phyloP scores from a whole-genome alignment of 2,888 invertebrate genomes.

The Phytoseiulus persimilis region DNA sequence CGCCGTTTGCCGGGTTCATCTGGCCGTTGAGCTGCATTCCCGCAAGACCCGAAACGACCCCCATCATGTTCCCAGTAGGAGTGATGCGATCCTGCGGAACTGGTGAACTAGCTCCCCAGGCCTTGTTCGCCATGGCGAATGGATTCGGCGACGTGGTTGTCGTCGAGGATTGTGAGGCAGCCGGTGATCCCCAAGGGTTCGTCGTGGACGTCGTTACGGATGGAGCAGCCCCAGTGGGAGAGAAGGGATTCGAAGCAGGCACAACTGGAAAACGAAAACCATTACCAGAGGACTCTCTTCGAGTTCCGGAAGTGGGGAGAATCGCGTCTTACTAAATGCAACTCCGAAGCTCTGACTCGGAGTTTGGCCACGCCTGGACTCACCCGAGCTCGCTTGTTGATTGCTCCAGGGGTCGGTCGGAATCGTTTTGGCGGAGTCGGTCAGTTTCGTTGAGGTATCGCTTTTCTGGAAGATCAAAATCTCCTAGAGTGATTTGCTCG shows the following conservation, averaged over 20 bases:
- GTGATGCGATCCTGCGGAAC: not conserved
- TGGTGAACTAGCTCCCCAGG: not conserved
- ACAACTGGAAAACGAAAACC: not conserved
- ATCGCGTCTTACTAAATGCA: not conserved
- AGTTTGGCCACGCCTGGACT: not conserved
- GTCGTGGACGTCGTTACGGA: not conserved
- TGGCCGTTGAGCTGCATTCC: constrained; percentile 28
- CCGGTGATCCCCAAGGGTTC: constrained; percentile 19
- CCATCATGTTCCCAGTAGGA: not conserved
- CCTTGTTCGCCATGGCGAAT: constrained; percentile 17
- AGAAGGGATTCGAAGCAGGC: constrained; percentile 30
- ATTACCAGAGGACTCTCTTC: too few species aligned
- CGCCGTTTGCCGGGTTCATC: not conserved
- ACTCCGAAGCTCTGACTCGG: too few species aligned
- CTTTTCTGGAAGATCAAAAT: not conserved
- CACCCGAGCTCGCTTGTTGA: not conserved
- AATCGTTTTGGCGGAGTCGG: not conserved
- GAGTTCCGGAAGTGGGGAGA: too few species aligned
- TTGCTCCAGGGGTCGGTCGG: not conserved
- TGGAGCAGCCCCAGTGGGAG: not conserved
- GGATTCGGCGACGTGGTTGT: constrained; percentile 13
- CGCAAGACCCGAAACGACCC: not conserved
- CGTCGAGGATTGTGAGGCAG: not conserved
- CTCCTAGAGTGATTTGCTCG: not conserved
- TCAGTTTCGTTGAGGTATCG: not conserved